Evolutionary conservation across 2,888 invertebrate genomes (phyloP).

Genomic region (Furcula furcula): DNA sequence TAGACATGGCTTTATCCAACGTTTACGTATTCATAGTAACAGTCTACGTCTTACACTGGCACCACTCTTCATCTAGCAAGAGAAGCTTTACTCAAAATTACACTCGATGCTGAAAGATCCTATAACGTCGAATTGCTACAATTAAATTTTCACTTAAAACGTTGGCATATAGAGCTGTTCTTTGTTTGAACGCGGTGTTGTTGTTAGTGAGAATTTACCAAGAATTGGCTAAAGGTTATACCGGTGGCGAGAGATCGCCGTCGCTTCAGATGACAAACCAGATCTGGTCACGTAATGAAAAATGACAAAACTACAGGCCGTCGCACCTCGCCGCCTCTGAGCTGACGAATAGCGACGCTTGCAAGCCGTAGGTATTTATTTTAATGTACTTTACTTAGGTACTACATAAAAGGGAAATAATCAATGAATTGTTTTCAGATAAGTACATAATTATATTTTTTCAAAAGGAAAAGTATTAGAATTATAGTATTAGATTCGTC

Average conservation of each 20-base stretch:
- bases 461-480: too few relatives aligned
- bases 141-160: slow-evolving; percentile 12
- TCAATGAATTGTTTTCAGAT: not conserved
- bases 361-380: slow-evolving; percentile 8
- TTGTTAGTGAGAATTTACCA: slow-evolving; percentile 2
- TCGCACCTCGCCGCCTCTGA: slow-evolving; percentile 34
- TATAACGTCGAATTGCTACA: slow-evolving; percentile 4
- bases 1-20: slow-evolving; percentile 52
- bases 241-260: slow-evolving; percentile 49
- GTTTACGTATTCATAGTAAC: slow-evolving; percentile 68
- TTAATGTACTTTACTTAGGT: not conserved
- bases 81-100: slow-evolving; percentile 54
- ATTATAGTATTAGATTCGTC: too few relatives aligned
- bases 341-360: slow-evolving; percentile 37
- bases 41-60: slow-evolving; percentile 57
- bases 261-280: slow-evolving; percentile 74
- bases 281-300: slow-evolving; percentile 87
- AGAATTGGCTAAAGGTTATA: slow-evolving; percentile 47
- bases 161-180: slow-evolving; percentile 6
- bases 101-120: slow-evolving; percentile 10
- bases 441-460: slow-evolving; percentile 3
- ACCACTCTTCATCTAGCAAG: slow-evolving; percentile 64
- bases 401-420: not conserved
- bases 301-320: slow-evolving; percentile 78
- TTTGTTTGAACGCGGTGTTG: slow-evolving; percentile 7